Percentiles rank a stretch among this genome's conserved stretches.
Conservation (phyloP, 2,888 invertebrate species). For the Nebria brevicollis region DNA sequence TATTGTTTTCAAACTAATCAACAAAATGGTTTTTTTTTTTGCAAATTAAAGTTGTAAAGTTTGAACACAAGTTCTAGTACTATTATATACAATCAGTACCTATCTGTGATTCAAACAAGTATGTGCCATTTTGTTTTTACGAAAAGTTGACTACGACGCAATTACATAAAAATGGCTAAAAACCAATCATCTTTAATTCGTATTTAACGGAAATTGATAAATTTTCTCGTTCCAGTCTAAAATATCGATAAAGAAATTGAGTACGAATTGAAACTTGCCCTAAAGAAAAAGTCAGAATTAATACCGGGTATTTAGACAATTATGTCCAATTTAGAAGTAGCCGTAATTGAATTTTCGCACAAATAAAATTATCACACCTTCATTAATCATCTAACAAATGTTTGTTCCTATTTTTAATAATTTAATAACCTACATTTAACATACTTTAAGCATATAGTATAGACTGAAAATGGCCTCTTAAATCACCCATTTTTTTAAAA, state of each 20-base stretch:
- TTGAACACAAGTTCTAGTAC: neutral
- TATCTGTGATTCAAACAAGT: neutral
- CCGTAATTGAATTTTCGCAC: neutral
- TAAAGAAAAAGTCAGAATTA: neutral
- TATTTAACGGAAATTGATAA: too few species aligned
- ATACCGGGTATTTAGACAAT: too few species aligned
- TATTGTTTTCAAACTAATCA: neutral
- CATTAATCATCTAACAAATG: conserved; percentile 25
- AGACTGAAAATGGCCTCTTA: neutral
- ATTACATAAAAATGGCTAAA: neutral
- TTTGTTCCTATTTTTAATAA: conserved; percentile 49
- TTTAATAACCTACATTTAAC: conserved; percentile 54
- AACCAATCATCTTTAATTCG: too few species aligned
- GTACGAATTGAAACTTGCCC: neutral
- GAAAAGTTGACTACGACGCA: neutral
- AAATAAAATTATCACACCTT: conserved; percentile 10
- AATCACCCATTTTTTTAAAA: neutral
- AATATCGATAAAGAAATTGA: too few species aligned
- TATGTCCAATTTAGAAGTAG: neutral
- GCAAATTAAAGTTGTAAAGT: conserved; percentile 6
- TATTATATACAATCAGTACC: conserved; percentile 20
- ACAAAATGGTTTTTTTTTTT: neutral
- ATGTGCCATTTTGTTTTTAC: neutral
- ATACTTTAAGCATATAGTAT: conserved; percentile 45
- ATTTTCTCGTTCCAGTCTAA: too few species aligned